These are phyloP conservation scores for Megastigmus dorsalis DNA, from an alignment of 2,888 invertebrate species.

Conservation along the genomic window DNA sequence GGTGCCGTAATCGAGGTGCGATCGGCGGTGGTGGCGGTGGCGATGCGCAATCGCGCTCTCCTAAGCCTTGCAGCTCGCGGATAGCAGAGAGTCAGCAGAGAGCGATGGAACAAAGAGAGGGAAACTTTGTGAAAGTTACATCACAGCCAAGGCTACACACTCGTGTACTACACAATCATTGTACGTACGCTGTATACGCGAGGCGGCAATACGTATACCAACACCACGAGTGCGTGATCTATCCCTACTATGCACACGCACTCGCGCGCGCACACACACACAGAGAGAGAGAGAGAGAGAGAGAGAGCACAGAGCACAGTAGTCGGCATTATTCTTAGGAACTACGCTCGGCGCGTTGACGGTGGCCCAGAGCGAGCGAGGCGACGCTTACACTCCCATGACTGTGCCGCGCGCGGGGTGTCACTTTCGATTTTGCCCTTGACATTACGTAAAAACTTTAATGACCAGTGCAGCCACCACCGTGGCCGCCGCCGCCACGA, in stretches of 20 bases:
- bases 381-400: slow-evolving; percentile 13
- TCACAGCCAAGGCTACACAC: slow-evolving; percentile 67
- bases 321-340: slow-evolving; percentile 64
- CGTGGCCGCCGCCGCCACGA: neutral
- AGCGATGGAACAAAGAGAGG: slow-evolving; percentile 59
- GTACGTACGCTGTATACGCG: too few species aligned
- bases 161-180: too few species aligned
- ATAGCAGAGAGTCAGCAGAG: neutral
- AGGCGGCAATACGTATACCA: too few species aligned
- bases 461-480: slow-evolving; percentile 27
- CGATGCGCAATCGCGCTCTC: slow-evolving; percentile 56
- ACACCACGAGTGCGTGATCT: too few species aligned
- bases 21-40: slow-evolving; percentile 53
- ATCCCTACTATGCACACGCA: too few species aligned
- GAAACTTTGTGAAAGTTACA: slow-evolving; percentile 71
- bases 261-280: neutral
- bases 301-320: too few species aligned
- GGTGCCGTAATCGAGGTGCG: slow-evolving; percentile 53
- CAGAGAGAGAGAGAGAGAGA: too few species aligned
- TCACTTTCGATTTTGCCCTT: slow-evolving; percentile 56
- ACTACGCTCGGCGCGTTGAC: slow-evolving; percentile 61
- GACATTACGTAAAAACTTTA: slow-evolving; percentile 56
- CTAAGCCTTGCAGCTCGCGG: slow-evolving; percentile 1
- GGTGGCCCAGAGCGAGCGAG: too few species aligned
- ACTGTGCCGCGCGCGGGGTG: slow-evolving; percentile 44